Evolutionary conservation across 2,113 vertebrate species (phyloP).

Genomic region (Panthera uncia): DNA sequence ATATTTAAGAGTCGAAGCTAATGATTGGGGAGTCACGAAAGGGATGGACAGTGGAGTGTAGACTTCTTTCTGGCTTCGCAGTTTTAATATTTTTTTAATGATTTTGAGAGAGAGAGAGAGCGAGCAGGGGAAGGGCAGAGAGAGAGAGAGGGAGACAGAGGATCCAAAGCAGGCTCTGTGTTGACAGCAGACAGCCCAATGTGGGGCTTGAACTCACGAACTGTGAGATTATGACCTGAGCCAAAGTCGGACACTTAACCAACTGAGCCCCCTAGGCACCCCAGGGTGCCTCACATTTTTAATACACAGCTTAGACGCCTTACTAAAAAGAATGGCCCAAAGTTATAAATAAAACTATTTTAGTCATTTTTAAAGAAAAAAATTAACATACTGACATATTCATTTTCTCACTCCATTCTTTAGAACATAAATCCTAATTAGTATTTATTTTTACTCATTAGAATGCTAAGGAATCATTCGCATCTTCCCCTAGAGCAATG

Average conservation of each 20-base stretch:
- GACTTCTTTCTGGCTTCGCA: not conserved
- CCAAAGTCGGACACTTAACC: no score
- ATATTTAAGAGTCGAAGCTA: not conserved
- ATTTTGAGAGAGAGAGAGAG: no score
- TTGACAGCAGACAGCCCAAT: no score
- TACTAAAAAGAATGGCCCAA: not conserved
- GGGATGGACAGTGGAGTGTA: not conserved
- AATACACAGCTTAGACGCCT: not conserved
- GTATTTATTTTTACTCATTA: not conserved
- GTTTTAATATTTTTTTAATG: not conserved
- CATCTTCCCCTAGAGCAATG: not conserved
- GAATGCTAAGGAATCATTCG: not conserved
- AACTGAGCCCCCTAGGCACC: no score
- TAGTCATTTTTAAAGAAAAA: slow-evolving; percentile 17
- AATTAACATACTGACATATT: not conserved
- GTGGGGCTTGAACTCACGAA: no score
- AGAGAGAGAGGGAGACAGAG: no score
- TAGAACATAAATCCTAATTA: slow-evolving; percentile 27
- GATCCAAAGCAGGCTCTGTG: no score
- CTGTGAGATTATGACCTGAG: no score
- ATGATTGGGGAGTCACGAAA: not conserved
- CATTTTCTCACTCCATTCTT: slow-evolving; percentile 38
- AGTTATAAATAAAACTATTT: not conserved
- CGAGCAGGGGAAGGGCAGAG: no score
- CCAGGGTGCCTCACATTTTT: not conserved